Evolutionary conservation across 2,113 vertebrate species (phyloP).

Genomic region (Tor tambroides): DNA sequence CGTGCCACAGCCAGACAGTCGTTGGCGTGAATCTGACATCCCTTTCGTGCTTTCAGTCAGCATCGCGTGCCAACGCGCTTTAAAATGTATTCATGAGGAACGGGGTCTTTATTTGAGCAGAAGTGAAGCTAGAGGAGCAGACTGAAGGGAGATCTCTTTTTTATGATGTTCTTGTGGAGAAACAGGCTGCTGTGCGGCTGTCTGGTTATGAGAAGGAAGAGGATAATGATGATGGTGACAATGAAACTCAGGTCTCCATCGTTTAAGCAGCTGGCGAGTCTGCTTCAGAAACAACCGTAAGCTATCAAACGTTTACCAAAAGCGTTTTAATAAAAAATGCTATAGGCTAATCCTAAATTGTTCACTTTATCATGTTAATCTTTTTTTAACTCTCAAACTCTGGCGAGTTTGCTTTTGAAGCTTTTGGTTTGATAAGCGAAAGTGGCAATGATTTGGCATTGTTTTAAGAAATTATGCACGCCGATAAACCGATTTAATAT

Average conservation of each 20-base stretch:
- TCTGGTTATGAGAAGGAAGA: not conserved
- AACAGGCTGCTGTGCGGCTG: not conserved
- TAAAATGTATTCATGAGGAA: not conserved
- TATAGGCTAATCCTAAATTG: no score
- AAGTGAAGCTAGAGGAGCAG: not conserved
- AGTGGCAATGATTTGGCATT: not conserved
- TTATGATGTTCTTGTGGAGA: not conserved
- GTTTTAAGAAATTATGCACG: not conserved
- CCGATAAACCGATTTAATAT: not conserved
- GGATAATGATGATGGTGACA: no score
- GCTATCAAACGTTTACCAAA: not conserved
- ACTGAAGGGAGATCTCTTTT: not conserved
- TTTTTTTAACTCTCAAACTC: not conserved
- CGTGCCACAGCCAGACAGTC: slow-evolving; percentile 64
- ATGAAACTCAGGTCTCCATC: not conserved
- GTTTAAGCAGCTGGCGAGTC: no score
- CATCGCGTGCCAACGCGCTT: slow-evolving; percentile 67
- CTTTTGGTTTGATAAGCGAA: not conserved
- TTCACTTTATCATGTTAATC: no score
- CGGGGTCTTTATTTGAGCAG: not conserved
- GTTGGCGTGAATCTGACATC: slow-evolving; percentile 54
- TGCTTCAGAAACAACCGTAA: not conserved
- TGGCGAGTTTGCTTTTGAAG: not conserved
- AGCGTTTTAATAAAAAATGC: not conserved
- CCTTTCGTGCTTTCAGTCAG: slow-evolving; percentile 67